Evolutionary conservation across 2,888 invertebrate species (phyloP), one percentile per base, ranked within the genome.

Genomic region (Dryococelus australis): DNA sequence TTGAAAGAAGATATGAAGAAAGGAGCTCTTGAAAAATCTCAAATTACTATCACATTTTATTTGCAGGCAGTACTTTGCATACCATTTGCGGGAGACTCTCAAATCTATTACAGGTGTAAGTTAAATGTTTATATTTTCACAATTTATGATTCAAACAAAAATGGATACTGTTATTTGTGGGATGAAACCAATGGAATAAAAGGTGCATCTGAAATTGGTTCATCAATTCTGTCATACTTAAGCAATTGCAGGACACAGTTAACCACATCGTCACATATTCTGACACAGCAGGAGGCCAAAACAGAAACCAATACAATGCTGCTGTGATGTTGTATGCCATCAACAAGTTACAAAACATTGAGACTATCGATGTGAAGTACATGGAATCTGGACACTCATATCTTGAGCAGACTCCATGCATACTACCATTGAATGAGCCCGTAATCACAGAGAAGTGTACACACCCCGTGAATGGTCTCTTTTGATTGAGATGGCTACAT

Each of bases 241-340:
- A 83, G 9, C 13, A n/a, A 79, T 26, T 79, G n/a, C 26, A 12
- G 16, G 12, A 27, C 10, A 79, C 28, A 28, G 43, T 28, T 83
- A 24, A 35, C n/a, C 27, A 26, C 83, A 83, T 24, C n/a, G 83
- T 83, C 28, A 83, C 83, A 16, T 83, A 27, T 24, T 83, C 83
- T 83, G 83, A 83, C 83, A 83, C 83, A 27, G 83, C 83, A 83
- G 28, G 83, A 35, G 83, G 28, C 43, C 83, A 83, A 24, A 83
- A 83, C 83, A 83, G 83, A 83, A 83, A 83, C 28, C 83, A 83
- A 24, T 83, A 83, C 24, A 83, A 6, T 43, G 83, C 83, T 83
- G 83, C 83, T 26, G 28, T 83, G 43, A 83, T 83, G 83, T 24
- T 83, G 43, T 83, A 83, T 83, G 83, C 83, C 28, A 20, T 27